These are phyloP conservation scores for Drosophila birchii DNA, from an alignment of 2,888 invertebrate genomes.

Conservation along the genomic window DNA sequence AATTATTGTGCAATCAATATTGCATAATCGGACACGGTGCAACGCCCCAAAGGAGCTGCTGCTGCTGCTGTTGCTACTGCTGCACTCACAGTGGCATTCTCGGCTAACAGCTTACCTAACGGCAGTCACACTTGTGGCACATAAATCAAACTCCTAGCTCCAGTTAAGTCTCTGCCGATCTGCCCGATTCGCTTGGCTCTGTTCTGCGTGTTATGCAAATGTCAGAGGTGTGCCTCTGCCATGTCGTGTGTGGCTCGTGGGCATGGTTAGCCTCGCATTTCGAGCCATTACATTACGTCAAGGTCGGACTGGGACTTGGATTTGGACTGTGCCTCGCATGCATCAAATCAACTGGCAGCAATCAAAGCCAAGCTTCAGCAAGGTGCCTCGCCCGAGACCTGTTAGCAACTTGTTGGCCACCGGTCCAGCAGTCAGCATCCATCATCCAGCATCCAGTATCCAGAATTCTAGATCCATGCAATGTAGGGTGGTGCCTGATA, in stretches of 20 bases:
- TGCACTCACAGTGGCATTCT: slow-evolving; percentile 18
- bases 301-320: slow-evolving; percentile 63
- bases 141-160: slow-evolving; percentile 63
- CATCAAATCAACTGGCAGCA: slow-evolving; percentile 70
- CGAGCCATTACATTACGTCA: slow-evolving; percentile 67
- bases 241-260: slow-evolving; percentile 77
- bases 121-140: slow-evolving; percentile 78
- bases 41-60: slow-evolving; percentile 62
- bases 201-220: slow-evolving; percentile 74
- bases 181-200: slow-evolving; percentile 19
- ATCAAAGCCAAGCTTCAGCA: slow-evolving; percentile 64
- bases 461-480: slow-evolving; percentile 12
- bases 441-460: neutral
- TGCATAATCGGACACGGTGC: slow-evolving; percentile 73
- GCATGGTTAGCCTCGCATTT: slow-evolving; percentile 63
- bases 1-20: slow-evolving; percentile 79
- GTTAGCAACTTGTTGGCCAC: slow-evolving; percentile 63
- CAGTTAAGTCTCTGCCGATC: slow-evolving; percentile 9
- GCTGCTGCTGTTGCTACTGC: neutral
- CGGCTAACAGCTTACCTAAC: slow-evolving; percentile 57
- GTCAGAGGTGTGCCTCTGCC: slow-evolving; percentile 71
- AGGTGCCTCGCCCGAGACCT: slow-evolving; percentile 76
- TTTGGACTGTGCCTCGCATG: slow-evolving; percentile 21
- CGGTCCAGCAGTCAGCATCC: slow-evolving; percentile 7
- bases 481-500: slow-evolving; percentile 25